phyloP scores from a whole-genome alignment of 2,888 invertebrate species.

The Acheta domesticus region DNA sequence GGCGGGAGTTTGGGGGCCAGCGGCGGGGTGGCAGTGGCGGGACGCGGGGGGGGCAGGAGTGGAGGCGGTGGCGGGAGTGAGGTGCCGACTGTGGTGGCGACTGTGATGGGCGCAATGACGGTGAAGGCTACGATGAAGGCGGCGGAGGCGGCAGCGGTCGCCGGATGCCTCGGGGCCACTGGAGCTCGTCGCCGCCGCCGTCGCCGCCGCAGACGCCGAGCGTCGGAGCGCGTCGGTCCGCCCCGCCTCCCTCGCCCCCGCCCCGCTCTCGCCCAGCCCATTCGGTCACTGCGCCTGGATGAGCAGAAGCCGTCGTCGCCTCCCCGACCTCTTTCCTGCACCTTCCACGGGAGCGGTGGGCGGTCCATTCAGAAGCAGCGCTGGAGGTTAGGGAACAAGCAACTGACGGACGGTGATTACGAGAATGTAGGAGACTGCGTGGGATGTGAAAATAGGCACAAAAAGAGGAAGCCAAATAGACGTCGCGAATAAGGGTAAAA shows the following conservation, averaged over 20 bases:
- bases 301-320: neutral
- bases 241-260: neutral
- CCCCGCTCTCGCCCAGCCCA: neutral
- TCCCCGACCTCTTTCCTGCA: neutral
- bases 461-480: neutral
- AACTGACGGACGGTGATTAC: too few species aligned
- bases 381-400: too few species aligned
- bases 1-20: too few species aligned
- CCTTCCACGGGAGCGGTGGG: too few species aligned
- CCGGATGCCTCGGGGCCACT: slow-evolving; percentile 5
- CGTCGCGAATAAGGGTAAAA: too few species aligned
- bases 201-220: neutral
- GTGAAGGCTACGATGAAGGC: too few species aligned
- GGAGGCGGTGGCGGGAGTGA: too few species aligned
- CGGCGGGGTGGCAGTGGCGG: too few species aligned
- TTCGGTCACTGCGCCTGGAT: neutral
- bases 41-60: too few species aligned
- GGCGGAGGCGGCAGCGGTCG: neutral
- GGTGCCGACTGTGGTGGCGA: too few species aligned
- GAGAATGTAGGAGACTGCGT: neutral
- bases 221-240: neutral
- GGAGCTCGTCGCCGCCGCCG: neutral
- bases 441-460: neutral
- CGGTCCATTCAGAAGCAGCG: too few species aligned
- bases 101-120: too few species aligned